A percentile compares a stretch with the other conserved stretches of the same genome.
Evolutionary conservation across 2,113 vertebrate species (phyloP).

Genomic region (Indicator indicator): DNA sequence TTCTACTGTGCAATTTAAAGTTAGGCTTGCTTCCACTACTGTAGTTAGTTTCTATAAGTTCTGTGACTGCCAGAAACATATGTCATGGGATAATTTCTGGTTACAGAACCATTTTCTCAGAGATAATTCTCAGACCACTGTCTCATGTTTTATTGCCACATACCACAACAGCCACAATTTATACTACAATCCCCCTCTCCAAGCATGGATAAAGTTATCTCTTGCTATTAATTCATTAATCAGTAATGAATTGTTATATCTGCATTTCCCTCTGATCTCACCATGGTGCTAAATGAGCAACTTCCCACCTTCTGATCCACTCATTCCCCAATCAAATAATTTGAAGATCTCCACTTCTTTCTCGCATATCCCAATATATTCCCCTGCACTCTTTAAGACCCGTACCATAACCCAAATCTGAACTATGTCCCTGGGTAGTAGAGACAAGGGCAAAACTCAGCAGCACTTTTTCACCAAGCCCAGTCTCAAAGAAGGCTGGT

Average conservation of each 20-base stretch:
- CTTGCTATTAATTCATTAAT: background rate
- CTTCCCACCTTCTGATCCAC: background rate
- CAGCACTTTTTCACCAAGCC: background rate
- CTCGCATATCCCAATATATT: background rate
- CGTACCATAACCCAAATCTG: background rate
- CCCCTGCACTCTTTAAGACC: background rate
- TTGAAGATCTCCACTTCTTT: background rate
- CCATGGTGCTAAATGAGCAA: background rate
- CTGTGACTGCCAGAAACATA: conserved; percentile 5
- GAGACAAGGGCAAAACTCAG: background rate
- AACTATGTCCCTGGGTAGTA: background rate
- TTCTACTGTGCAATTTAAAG: conserved; percentile 9
- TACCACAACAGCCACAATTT: background rate
- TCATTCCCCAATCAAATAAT: background rate
- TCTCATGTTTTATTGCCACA: background rate
- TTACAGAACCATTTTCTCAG: background rate
- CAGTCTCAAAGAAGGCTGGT: background rate
- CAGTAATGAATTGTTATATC: background rate
- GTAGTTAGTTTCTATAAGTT: background rate
- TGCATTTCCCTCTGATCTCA: background rate
- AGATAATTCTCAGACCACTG: background rate
- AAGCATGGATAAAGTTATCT: background rate
- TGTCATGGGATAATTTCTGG: background rate
- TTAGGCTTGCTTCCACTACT: conserved; percentile 40
- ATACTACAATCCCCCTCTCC: background rate